Percentiles rank a stretch among this genome's conserved stretches.
Conservation (phyloP, 2,113 vertebrate species). For the Archilochus colubris region DNA sequence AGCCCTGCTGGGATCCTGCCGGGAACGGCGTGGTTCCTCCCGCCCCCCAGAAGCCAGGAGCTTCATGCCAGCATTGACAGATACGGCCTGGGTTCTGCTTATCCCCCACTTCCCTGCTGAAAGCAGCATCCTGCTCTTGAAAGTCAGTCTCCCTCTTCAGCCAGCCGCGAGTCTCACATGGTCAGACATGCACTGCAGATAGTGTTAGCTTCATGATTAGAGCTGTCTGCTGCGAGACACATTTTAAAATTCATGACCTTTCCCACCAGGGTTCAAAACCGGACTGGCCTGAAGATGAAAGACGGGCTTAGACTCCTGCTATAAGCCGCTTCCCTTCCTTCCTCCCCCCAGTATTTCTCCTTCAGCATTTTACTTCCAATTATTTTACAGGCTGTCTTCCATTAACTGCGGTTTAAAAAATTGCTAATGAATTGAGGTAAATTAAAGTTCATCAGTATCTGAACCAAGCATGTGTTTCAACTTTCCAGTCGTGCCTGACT, state of each 20-base stretch:
- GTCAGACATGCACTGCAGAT: slow-evolving; percentile 24
- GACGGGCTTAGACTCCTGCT: slow-evolving; percentile 52
- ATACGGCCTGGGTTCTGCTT: background rate
- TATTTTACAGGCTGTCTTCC: slow-evolving; percentile 64
- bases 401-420: slow-evolving; percentile 51
- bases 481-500: slow-evolving; percentile 1
- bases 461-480: slow-evolving; percentile 45
- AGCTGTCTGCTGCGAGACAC: slow-evolving; percentile 66
- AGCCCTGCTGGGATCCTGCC: background rate
- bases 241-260: slow-evolving; percentile 80
- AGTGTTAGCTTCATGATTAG: slow-evolving; percentile 60
- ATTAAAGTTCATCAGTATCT: slow-evolving; percentile 67
- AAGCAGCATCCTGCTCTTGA: background rate
- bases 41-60: accelerated
- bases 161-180: background rate
- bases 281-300: slow-evolving; percentile 72
- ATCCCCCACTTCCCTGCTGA: slow-evolving; percentile 9
- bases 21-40: background rate
- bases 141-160: slow-evolving; percentile 19
- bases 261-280: slow-evolving; percentile 70
- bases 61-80: background rate
- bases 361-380: slow-evolving; percentile 58
- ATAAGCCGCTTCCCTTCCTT: slow-evolving; percentile 7
- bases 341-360: slow-evolving; percentile 24
- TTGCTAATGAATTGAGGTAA: slow-evolving; percentile 65